A percentile compares a stretch with the other conserved stretches of the same genome.
Conservation (phyloP, 2,797 vertebrate genomes). For the Hephaestus fuliginosus region DNA sequence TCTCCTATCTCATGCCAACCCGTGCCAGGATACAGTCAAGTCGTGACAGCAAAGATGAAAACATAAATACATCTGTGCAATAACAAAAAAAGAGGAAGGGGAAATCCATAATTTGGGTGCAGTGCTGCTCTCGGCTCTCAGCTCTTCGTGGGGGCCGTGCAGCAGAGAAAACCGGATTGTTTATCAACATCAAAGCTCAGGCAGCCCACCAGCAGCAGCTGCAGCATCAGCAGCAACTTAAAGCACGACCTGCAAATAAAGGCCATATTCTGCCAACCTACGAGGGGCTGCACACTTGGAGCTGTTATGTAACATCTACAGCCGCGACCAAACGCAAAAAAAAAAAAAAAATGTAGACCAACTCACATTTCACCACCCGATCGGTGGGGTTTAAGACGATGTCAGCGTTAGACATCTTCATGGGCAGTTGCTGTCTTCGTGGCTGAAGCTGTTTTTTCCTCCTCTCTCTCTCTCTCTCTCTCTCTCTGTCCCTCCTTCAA, state of each 20-base stretch:
- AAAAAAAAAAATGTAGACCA: slow-evolving; percentile 33
- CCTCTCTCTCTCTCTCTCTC: too few species aligned
- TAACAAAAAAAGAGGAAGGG: slow-evolving; percentile 27
- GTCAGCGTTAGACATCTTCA: slow-evolving; percentile 92
- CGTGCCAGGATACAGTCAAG: slow-evolving; percentile 46
- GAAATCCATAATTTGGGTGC: slow-evolving; percentile 40
- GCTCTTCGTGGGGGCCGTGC: slow-evolving; percentile 57
- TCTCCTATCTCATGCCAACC: slow-evolving; percentile 18
- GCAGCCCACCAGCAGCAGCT: slow-evolving; percentile 58
- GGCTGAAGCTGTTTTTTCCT: slow-evolving; percentile 66
- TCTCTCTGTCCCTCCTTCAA: slow-evolving; percentile 38
- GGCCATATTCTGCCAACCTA: slow-evolving; percentile 39
- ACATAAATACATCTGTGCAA: slow-evolving; percentile 33
- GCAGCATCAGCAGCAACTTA: slow-evolving; percentile 42
- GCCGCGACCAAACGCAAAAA: slow-evolving; percentile 4
- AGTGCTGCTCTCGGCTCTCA: neutral
- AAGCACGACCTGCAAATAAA: slow-evolving; percentile 47
- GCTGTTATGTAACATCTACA: slow-evolving; percentile 68
- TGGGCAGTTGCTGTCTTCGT: slow-evolving; percentile 82
- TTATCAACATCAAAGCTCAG: slow-evolving; percentile 80
- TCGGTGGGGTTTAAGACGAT: slow-evolving; percentile 88
- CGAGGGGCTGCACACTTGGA: slow-evolving; percentile 34
- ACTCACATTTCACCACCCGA: slow-evolving; percentile 90
- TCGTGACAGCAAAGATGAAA: slow-evolving; percentile 43
- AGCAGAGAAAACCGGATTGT: slow-evolving; percentile 68